These are phyloP conservation scores for Pangasius mekongensis DNA, from an alignment of 2,797 vertebrate genomes.

Conservation along the genomic window DNA sequence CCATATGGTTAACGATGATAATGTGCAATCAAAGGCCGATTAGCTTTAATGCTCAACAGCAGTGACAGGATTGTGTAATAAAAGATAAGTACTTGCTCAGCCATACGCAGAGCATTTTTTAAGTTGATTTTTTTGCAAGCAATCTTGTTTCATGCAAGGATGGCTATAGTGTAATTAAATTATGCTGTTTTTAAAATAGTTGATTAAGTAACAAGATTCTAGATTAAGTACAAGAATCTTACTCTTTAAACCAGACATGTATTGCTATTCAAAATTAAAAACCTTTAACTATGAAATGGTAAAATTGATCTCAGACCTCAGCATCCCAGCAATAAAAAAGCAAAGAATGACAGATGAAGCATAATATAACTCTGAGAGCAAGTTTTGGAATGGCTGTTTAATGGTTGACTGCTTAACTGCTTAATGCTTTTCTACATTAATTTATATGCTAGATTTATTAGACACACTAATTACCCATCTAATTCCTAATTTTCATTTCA, in stretches of 20 bases:
- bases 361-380: not conserved
- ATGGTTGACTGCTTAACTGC: not conserved
- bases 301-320: not conserved
- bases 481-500: not conserved
- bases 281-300: not conserved
- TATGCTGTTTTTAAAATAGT: slow-evolving; percentile 17
- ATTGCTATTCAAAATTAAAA: not conserved
- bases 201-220: slow-evolving; percentile 15
- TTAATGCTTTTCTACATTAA: not conserved
- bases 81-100: slow-evolving; percentile 21
- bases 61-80: slow-evolving; percentile 28
- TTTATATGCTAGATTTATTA: not conserved
- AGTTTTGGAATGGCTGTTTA: not conserved
- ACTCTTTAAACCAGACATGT: not conserved
- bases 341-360: not conserved
- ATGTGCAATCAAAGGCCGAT: slow-evolving; percentile 30
- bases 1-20: slow-evolving; percentile 34
- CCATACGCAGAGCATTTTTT: not conserved
- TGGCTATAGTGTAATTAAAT: slow-evolving; percentile 20
- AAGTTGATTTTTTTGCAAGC: slow-evolving; percentile 1
- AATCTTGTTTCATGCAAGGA: slow-evolving; percentile 23
- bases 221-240: not conserved
- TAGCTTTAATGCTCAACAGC: slow-evolving; percentile 38
- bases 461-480: not conserved
- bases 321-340: not conserved